Conservation (phyloP, 2,113 vertebrate genomes). For the Neodontobutis hainanensis region DNA sequence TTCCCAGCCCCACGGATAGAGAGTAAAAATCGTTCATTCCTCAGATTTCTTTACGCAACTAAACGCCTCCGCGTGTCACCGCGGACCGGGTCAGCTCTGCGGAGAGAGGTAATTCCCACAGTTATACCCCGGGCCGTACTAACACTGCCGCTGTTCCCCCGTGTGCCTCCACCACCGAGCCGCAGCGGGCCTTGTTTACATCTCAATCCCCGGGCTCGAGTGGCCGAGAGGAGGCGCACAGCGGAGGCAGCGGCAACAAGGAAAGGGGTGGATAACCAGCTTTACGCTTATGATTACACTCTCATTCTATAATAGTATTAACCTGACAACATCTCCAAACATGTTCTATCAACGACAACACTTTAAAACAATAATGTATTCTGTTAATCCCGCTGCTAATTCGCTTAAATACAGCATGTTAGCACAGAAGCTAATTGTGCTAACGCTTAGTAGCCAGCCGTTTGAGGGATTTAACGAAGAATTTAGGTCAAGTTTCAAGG, state of each 20-base stretch:
- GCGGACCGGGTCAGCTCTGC: constrained; percentile 19
- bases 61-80: constrained; percentile 25
- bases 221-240: constrained; percentile 57
- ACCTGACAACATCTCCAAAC: not conserved
- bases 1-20: constrained; percentile 44
- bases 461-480: constrained; percentile 7
- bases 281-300: not conserved
- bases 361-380: not conserved
- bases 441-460: constrained; percentile 44
- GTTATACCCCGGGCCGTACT: not conserved
- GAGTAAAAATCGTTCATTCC: constrained; percentile 43
- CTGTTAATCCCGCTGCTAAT: constrained; percentile 9
- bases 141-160: constrained; percentile 1
- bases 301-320: not conserved
- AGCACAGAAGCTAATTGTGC: constrained; percentile 64
- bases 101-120: constrained; percentile 63
- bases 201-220: constrained; percentile 76
- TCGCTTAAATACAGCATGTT: constrained; percentile 29
- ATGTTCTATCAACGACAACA: not conserved
- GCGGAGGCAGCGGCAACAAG: constrained; percentile 10
- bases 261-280: constrained; percentile 19
- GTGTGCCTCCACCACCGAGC: constrained; percentile 19
- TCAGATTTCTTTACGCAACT: constrained; percentile 20
- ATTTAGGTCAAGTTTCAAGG: not conserved
- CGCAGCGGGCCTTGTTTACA: constrained; percentile 83